phyloP scores from a whole-genome alignment of 2,888 invertebrate genomes.

The Agrotis segetum region DNA sequence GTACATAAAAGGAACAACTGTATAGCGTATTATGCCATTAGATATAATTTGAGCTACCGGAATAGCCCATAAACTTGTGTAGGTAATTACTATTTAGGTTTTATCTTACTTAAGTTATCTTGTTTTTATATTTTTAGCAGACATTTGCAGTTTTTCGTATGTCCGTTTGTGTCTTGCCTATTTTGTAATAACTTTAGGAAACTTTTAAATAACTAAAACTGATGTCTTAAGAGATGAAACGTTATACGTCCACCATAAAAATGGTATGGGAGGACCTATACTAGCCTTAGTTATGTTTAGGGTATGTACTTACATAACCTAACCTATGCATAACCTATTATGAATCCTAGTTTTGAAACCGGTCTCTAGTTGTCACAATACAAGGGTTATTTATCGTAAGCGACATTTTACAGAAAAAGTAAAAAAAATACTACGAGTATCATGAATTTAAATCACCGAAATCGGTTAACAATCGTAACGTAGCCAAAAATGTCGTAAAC shows the following conservation, averaged over 20 bases:
- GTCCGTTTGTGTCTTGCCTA: neutral
- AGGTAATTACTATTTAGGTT: conserved; percentile 18
- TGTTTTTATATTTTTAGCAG: conserved; percentile 11
- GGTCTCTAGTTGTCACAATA: neutral
- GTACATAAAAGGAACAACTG: conserved; percentile 27
- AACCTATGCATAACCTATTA: too few species aligned
- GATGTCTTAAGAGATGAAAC: neutral
- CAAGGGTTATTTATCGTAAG: neutral
- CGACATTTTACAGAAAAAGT: neutral
- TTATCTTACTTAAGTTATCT: conserved; percentile 36
- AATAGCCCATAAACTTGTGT: conserved; percentile 34
- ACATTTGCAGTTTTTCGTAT: neutral
- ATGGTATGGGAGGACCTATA: too few species aligned
- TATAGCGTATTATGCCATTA: conserved; percentile 22
- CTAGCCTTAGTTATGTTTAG: too few species aligned
- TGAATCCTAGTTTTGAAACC: neutral
- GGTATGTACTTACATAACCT: too few species aligned
- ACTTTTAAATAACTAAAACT: neutral
- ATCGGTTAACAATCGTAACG: neutral
- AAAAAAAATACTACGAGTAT: neutral
- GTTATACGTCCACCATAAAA: too few species aligned
- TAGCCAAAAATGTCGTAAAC: neutral
- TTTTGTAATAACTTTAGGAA: neutral
- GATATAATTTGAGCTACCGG: conserved; percentile 21
- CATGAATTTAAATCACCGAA: neutral